Percentiles rank a stretch among this genome's conserved stretches.
Conservation (phyloP, 1,140 invertebrate species). For the Zaprionus gabonicus region DNA sequence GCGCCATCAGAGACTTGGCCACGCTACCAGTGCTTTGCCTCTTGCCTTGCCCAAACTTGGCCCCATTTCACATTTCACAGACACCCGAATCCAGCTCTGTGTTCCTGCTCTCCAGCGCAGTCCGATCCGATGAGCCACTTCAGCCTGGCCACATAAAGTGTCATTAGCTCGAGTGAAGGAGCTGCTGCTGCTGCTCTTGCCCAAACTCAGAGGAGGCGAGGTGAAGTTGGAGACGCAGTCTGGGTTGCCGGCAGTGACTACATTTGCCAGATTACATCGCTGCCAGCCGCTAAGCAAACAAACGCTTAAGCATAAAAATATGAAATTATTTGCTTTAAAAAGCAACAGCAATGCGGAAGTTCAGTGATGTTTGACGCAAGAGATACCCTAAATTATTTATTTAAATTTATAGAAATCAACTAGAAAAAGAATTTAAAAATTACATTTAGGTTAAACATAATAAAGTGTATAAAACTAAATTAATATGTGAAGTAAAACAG, state of each 20-base stretch:
- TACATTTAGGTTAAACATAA: no score
- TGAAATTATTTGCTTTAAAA: conserved; percentile 73
- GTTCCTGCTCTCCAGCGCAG: conserved; percentile 5
- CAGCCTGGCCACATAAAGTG: conserved; percentile 76
- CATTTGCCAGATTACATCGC: conserved; percentile 70
- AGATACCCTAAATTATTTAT: neutral
- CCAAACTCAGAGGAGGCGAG: neutral
- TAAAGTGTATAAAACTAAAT: no score
- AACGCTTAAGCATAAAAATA: conserved; percentile 76
- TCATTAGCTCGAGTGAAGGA: conserved; percentile 78
- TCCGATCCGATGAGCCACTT: conserved; percentile 44
- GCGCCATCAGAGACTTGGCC: conserved; percentile 52
- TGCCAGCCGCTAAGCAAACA: conserved; percentile 66
- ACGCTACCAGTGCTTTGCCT: conserved; percentile 36
- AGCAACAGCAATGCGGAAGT: conserved; percentile 8
- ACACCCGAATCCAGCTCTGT: conserved; percentile 36
- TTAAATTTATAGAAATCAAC: no score
- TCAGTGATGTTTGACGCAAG: neutral
- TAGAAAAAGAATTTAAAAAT: no score
- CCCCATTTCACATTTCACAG: conserved; percentile 51
- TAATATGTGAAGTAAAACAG: no score
- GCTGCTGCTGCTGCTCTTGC: conserved; percentile 22
- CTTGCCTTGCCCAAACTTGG: conserved; percentile 38
- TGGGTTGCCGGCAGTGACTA: conserved; percentile 28
- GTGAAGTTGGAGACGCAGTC: conserved; percentile 13